These are phyloP conservation scores for Xenopus borealis DNA, from an alignment of 2,113 vertebrate species.

Conservation along the genomic window DNA sequence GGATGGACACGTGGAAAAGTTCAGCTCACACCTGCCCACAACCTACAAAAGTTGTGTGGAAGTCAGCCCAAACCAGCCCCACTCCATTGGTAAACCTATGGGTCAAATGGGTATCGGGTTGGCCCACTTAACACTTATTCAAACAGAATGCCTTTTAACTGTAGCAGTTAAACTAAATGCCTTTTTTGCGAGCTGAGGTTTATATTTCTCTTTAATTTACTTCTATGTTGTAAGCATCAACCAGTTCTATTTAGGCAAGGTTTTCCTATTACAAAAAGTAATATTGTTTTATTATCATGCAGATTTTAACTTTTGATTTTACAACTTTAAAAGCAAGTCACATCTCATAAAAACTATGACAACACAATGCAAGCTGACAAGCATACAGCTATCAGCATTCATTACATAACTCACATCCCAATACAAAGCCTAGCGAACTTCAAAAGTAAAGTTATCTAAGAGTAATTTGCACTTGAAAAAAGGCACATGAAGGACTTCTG, in stretches of 20 bases:
- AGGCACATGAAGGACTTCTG: slow-evolving; percentile 61
- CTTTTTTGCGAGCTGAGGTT: no score
- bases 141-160: no score
- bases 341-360: neutral
- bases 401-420: slow-evolving; percentile 44
- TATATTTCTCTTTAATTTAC: no score
- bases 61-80: no score
- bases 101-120: no score
- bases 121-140: no score
- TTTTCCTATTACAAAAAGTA: neutral
- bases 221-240: neutral
- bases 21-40: no score
- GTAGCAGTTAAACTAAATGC: no score
- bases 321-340: neutral
- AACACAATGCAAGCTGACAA: slow-evolving; percentile 24
- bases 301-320: neutral
- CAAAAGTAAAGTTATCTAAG: slow-evolving; percentile 61
- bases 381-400: slow-evolving; percentile 52
- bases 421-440: slow-evolving; percentile 55
- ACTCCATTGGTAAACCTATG: no score
- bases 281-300: neutral
- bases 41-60: no score
- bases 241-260: neutral
- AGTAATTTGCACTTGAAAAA: slow-evolving; percentile 70
- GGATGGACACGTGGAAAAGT: no score